These are phyloP conservation scores for Callaeas wilsoni DNA, from an alignment of 2,113 vertebrate species.

Conservation along the genomic window DNA sequence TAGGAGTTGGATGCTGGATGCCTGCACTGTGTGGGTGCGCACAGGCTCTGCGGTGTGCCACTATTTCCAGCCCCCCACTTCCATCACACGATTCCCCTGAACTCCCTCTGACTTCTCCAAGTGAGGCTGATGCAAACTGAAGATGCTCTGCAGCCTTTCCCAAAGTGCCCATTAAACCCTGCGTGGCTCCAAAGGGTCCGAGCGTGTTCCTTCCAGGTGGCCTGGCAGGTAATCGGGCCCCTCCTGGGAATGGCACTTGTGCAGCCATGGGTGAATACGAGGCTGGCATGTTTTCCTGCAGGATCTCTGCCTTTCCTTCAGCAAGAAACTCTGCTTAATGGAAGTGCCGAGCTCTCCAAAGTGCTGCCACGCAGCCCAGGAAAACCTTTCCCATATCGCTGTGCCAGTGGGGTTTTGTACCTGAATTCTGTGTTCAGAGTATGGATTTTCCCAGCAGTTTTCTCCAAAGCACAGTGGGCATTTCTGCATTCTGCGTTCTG, in stretches of 20 bases:
- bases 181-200: rapidly evolving
- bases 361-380: background rate
- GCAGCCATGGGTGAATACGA: constrained; percentile 5
- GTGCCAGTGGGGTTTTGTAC: background rate
- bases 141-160: background rate
- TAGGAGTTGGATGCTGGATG: background rate
- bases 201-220: background rate
- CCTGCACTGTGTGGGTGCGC: background rate
- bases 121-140: background rate
- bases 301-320: background rate
- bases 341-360: background rate
- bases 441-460: background rate
- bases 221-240: background rate
- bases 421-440: background rate
- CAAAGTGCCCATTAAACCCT: background rate
- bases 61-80: rapidly evolving
- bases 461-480: background rate
- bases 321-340: background rate
- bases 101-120: background rate
- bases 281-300: background rate
- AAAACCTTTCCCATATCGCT: background rate
- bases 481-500: background rate
- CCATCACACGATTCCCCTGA: background rate
- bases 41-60: background rate
- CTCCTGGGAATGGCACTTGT: background rate